Conservation (phyloP, 1,140 invertebrate genomes). For the Amphibalanus amphitrite region DNA sequence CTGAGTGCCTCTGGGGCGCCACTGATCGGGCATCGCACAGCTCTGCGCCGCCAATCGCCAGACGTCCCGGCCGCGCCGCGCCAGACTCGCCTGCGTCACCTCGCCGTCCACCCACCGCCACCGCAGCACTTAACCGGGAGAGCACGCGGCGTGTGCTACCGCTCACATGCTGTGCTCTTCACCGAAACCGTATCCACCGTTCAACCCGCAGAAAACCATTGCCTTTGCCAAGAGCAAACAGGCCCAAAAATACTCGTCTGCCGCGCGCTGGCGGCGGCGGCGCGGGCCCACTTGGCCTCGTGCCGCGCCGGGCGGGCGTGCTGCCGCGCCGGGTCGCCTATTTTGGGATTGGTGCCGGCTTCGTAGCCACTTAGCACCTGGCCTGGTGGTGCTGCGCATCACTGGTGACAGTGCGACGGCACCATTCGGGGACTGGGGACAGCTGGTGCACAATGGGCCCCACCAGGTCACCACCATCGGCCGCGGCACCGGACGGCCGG, state of each 20-base stretch:
- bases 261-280: too few relatives aligned
- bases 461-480: too few relatives aligned
- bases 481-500: too few relatives aligned
- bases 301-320: too few relatives aligned
- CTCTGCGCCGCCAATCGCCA: too few relatives aligned
- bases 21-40: too few relatives aligned
- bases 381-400: neutral
- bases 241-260: neutral
- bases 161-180: neutral
- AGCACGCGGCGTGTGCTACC: neutral
- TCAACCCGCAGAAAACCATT: neutral
- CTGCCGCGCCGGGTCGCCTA: neutral
- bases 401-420: neutral
- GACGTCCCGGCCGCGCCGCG: too few relatives aligned
- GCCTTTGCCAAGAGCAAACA: conserved; percentile 1
- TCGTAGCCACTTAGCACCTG: neutral
- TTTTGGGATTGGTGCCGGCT: neutral
- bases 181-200: neutral
- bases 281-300: neutral
- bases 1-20: too few relatives aligned
- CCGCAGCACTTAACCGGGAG: neutral
- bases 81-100: neutral
- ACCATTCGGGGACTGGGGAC: too few relatives aligned
- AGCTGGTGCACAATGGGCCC: too few relatives aligned
- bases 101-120: neutral